Base-by-base conservation (phyloP, 2,113 vertebrate species). In the Cettia cetti region DNA sequence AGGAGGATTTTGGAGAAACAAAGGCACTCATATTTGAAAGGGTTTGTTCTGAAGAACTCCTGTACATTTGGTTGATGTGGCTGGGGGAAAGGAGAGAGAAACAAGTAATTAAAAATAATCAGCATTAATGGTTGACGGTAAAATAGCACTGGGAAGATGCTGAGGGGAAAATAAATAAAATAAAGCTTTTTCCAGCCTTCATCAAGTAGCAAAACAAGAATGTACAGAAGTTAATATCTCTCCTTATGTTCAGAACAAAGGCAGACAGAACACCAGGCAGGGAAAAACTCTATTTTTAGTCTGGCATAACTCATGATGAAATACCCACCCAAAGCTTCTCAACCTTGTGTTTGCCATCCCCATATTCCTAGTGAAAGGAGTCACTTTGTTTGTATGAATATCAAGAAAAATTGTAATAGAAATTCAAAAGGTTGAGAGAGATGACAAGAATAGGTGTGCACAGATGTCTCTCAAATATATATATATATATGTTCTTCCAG, bases 241-340 rank as follows among this genome's bases (percentile, higher is more conserved):
- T 70, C 31, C 14, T 75, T 15, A 8, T 28, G 37, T 47, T 79
- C 18, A 42, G 71, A 82, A 7, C 33, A 82, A 71, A 82, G n/a
- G 22, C 56, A 88, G 56, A 42, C 0, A 37, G 12, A 28, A 56
- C 6, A 85, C 6, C 40, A 87, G 14, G 21, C 8, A 78, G 13
- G 7, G n/a, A 66, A 78, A 17, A 74, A 6, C 0, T 0, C 7
- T 57, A 15, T 6, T 70, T 54, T 69, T 35, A 39, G 8, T 11
- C 70, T 79, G 60, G 3, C 13, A 4, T 15, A 79, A 21, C 0
- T 3, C 7, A 5, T 10, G 4, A 6, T 4, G 22, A 35, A 24
- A 10, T 13, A 20, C 2, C 16, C 35, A 37, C 0, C 30, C 44
- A 40, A 7, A 2, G 1, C 11, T 50, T 44, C 65, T 47, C 42